Percentiles rank a stretch among this genome's conserved stretches.
Evolutionary conservation across 1,140 invertebrate genomes (phyloP).

Genomic region (Anoplolepis gracilipes): DNA sequence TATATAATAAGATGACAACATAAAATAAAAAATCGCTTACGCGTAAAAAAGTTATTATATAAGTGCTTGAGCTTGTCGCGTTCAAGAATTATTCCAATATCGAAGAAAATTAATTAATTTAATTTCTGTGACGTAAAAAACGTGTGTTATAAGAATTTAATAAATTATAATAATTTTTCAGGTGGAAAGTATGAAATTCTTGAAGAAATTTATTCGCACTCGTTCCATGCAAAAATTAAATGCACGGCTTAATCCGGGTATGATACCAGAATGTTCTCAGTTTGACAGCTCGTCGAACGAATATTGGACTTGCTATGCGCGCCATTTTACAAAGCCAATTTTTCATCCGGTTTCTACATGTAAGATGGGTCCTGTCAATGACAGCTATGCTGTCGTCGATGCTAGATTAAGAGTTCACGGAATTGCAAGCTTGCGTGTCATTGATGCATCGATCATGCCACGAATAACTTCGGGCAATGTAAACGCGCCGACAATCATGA

Average conservation of each 20-base stretch:
- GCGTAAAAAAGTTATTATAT: too few species aligned
- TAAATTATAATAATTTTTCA: constrained; percentile 72
- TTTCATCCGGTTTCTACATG: constrained; percentile 89
- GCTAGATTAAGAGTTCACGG: constrained; percentile 87
- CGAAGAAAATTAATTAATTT: background rate
- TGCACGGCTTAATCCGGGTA: constrained; percentile 87
- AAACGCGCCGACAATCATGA: constrained; percentile 90
- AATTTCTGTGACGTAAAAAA: background rate
- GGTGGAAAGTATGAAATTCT: constrained; percentile 91
- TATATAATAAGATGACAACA: too few species aligned
- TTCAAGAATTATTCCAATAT: background rate
- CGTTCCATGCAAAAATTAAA: constrained; percentile 88
- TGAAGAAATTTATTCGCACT: constrained; percentile 88
- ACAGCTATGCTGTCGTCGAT: constrained; percentile 88
- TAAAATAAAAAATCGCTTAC: too few species aligned
- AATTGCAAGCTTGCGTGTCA: constrained; percentile 87
- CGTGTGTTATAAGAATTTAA: background rate
- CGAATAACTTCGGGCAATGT: constrained; percentile 89
- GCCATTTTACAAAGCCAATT: constrained; percentile 89
- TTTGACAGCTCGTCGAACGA: constrained; percentile 87
- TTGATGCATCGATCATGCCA: constrained; percentile 92
- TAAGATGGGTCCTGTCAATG: constrained; percentile 82
- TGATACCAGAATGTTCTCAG: constrained; percentile 88
- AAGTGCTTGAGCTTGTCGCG: too few species aligned
- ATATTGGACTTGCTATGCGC: constrained; percentile 90